Conservation (phyloP, 35 echinoderm and acorn worm genomes). For the Apostichopus parvimensis region DNA sequence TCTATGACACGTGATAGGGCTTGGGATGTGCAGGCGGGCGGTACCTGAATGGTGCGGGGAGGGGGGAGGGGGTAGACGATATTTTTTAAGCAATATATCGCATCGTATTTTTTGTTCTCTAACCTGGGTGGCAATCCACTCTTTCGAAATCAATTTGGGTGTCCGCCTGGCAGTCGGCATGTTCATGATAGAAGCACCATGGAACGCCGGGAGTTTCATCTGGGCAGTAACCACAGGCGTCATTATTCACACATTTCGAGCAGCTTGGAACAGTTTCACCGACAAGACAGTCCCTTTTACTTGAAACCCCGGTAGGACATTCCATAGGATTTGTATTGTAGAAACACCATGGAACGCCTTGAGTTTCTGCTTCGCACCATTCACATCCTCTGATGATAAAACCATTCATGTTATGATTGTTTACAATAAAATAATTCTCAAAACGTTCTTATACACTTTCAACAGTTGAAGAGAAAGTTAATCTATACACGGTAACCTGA, state of each 20-base stretch:
- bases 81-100: no score
- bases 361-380: slow-evolving; percentile 55
- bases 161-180: neutral
- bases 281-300: neutral
- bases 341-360: slow-evolving; percentile 70
- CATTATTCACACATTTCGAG: slow-evolving; percentile 12
- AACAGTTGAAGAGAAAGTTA: no score
- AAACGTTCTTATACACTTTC: neutral
- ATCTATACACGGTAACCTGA: no score
- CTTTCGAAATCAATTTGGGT: neutral
- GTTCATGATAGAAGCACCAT: slow-evolving; percentile 17
- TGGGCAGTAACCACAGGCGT: slow-evolving; percentile 1
- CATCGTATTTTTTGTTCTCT: no score
- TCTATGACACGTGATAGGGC: no score
- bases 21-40: no score
- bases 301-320: neutral
- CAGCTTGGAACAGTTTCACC: neutral
- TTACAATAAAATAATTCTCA: no score
- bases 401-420: no score
- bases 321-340: slow-evolving; percentile 55
- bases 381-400: slow-evolving; percentile 54
- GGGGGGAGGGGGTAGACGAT: no score
- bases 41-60: no score
- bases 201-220: neutral
- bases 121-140: slow-evolving; percentile 8